These are phyloP conservation scores for Xiphophorus hellerii DNA, from an alignment of 2,113 vertebrate species.

Conservation along the genomic window DNA sequence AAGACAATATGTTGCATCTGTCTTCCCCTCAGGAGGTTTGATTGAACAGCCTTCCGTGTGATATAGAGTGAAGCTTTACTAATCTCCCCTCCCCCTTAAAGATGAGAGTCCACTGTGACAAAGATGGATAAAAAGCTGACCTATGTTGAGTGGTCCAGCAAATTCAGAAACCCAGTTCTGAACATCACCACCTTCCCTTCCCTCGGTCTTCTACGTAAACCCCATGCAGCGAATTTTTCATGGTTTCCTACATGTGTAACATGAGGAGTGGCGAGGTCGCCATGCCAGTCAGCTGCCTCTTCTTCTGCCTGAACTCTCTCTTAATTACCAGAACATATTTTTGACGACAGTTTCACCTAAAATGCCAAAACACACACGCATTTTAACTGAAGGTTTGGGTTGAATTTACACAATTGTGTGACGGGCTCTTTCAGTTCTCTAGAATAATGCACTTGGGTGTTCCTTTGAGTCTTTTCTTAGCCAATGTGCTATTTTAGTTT, in stretches of 20 bases:
- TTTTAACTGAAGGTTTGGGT: background rate
- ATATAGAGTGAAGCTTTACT: background rate
- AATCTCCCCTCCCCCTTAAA: constrained; percentile 77
- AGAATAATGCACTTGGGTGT: background rate
- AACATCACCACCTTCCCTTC: background rate
- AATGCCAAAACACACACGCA: background rate
- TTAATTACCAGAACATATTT: background rate
- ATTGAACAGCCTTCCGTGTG: background rate
- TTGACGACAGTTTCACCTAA: background rate
- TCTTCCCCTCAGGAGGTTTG: background rate
- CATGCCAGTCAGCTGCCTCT: background rate
- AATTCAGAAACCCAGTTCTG: background rate
- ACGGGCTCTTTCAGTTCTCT: too few relatives aligned
- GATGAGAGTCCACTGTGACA: constrained; percentile 67
- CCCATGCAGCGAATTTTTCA: too few relatives aligned
- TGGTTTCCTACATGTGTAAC: too few relatives aligned
- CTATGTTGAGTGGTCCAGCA: background rate
- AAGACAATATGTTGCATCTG: too few relatives aligned
- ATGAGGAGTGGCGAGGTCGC: background rate
- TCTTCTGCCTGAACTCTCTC: too few relatives aligned
- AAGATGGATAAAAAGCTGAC: constrained; percentile 38
- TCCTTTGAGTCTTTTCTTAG: background rate
- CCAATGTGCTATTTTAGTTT: background rate
- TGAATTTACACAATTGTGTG: background rate
- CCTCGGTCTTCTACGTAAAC: too few relatives aligned